A percentile compares a stretch with the other conserved stretches of the same genome.
These are phyloP conservation scores for Yponomeuta sedellus DNA, from an alignment of 2,888 invertebrate species.

Conservation along the genomic window DNA sequence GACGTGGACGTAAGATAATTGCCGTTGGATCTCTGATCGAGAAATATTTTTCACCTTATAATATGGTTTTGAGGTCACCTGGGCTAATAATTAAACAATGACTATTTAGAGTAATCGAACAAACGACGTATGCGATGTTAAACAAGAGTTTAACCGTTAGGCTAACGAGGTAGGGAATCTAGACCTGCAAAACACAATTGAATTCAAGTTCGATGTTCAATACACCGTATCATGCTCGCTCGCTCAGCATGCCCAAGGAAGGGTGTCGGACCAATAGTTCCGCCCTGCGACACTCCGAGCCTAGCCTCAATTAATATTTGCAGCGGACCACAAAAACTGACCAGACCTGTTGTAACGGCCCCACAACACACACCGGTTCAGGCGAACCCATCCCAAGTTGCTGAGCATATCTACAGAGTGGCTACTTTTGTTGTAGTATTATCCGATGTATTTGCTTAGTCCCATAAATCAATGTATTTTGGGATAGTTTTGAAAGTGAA, in stretches of 20 bases:
- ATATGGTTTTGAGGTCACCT: too few relatives aligned
- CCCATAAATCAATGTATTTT: not conserved
- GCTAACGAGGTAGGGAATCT: not conserved
- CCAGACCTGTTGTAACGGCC: conserved; percentile 58
- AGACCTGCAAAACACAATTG: not conserved
- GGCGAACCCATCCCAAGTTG: conserved; percentile 22
- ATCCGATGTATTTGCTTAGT: not conserved
- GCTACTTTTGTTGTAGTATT: not conserved
- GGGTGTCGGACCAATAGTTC: not conserved
- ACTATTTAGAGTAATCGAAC: too few relatives aligned
- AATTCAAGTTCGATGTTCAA: not conserved
- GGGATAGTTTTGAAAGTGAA: too few relatives aligned
- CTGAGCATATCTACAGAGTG: not conserved
- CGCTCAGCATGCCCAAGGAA: not conserved
- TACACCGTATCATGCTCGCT: not conserved
- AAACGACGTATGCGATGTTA: too few relatives aligned
- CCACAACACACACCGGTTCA: conserved; percentile 43
- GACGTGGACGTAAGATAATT: too few relatives aligned
- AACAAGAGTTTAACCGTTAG: too few relatives aligned
- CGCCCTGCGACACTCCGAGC: conserved; percentile 17
- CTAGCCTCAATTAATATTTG: conserved; percentile 20
- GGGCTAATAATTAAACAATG: too few relatives aligned
- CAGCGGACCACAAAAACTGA: conserved; percentile 45
- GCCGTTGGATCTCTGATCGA: too few relatives aligned
- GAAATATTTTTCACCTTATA: too few relatives aligned